These are phyloP conservation scores for Stratiolaelaps scimitus DNA, from an alignment of 1,140 invertebrate genomes.

Conservation along the genomic window DNA sequence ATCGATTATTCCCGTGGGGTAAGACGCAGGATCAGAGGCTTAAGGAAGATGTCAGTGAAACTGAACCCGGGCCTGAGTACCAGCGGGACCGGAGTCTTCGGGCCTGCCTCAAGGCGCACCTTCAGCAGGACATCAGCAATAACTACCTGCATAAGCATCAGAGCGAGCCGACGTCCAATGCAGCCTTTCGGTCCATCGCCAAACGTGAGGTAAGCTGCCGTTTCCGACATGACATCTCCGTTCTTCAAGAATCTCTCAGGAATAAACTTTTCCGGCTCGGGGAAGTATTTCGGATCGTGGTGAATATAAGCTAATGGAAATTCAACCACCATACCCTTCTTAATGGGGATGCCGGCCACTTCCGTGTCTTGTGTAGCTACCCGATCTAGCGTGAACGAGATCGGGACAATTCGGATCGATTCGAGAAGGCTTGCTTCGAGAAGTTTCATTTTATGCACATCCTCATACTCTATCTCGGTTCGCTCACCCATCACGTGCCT, in stretches of 20 bases:
- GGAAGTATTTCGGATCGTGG: not conserved
- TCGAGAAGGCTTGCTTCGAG: not conserved
- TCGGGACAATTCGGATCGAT: not conserved
- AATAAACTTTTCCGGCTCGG: not conserved
- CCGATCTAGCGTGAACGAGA: not conserved
- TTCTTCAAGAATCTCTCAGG: not conserved
- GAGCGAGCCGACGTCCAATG: not conserved
- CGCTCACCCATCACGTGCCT: not conserved
- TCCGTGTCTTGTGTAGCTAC: not conserved
- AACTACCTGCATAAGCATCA: not conserved
- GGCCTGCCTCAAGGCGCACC: not conserved
- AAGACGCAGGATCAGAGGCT: not conserved
- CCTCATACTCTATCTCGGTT: not conserved
- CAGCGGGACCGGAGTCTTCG: not conserved
- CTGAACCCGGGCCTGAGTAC: too few relatives aligned
- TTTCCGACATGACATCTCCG: not conserved
- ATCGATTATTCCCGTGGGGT: too few relatives aligned
- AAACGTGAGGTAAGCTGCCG: not conserved
- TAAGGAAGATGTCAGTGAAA: not conserved
- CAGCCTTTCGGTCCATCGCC: slow-evolving; percentile 1
- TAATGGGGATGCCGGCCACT: not conserved
- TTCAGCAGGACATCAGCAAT: not conserved
- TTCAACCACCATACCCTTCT: not conserved
- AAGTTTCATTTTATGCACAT: not conserved
- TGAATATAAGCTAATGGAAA: not conserved